Evolutionary conservation across 2,797 vertebrate species (phyloP), one percentile per base, ranked within the genome.

Genomic region (Phrynocephalus guinanensis): DNA sequence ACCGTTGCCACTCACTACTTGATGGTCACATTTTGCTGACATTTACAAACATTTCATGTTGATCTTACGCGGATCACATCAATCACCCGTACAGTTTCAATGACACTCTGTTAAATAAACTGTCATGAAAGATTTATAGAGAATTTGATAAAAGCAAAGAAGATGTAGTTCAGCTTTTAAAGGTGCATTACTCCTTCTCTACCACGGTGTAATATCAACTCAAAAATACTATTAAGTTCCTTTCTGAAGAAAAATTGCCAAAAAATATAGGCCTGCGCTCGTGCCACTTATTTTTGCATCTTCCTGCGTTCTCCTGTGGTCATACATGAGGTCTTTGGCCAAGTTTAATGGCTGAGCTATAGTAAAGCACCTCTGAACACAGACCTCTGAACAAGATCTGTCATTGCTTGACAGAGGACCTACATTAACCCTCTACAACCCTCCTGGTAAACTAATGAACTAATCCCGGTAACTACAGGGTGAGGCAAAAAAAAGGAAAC

Each of bases 51-150:
- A 97, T 97, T 97, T 96, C 96, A 96, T 97, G 97, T 97, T 97
- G 96, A 97, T 97, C 94, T 95, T 96, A 95, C 96, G 94, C 85
- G 93, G 95, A 95, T 96, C 96, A 96, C 95, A 97, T 97, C 97
- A 96, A 97, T 97, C 96, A 97, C 96, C 95, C 94, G 92, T 96
- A 96, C 96, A 96, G 95, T 95, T 96, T 96, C 96, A 96, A 96
- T 97, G 96, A 97, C 96, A 97, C 96, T 96, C 96, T 97, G 96
- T 97, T 97, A 97, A 97, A 97, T 97, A 97, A 97, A 97, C 96
- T 97, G 96, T 97, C 96, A 97, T 96, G 95, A 97, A 97, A 97
- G 96, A 97, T 97, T 97, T 97, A 97, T 97, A 96, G 96, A 97
- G 96, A 97, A 97, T 97, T 97, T 97, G 96, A 97, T 97, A 97